phyloP scores from a whole-genome alignment of 2,888 invertebrate species.

The Melangyna quadrimaculata region DNA sequence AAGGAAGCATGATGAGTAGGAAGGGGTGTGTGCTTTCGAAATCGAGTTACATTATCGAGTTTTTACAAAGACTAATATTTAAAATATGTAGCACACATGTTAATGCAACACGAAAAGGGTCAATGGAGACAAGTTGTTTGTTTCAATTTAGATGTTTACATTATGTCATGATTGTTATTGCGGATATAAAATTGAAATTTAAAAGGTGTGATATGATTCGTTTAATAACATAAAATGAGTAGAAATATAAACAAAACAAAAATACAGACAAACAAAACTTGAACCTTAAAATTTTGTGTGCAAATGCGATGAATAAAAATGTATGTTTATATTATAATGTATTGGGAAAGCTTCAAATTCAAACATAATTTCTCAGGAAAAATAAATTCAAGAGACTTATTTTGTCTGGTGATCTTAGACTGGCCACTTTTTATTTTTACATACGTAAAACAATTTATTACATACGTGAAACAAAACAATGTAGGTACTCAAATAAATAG shows the following conservation, averaged over 20 bases:
- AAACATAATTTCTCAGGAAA: neutral
- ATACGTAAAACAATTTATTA: no score
- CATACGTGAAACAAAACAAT: no score
- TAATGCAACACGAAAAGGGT: conserved; percentile 9
- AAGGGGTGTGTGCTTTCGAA: conserved; percentile 35
- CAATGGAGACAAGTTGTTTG: neutral
- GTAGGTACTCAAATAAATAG: no score
- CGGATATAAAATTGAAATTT: neutral
- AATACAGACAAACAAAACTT: neutral
- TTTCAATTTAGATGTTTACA: neutral
- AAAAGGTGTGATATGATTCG: neutral
- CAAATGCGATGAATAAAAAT: conserved; percentile 10
- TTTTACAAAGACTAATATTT: conserved; percentile 41
- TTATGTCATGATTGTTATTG: conserved; percentile 15
- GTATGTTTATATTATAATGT: neutral
- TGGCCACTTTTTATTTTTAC: neutral
- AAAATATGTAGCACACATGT: conserved; percentile 2
- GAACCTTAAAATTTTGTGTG: neutral
- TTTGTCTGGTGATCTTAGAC: neutral
- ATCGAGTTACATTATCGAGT: conserved; percentile 67
- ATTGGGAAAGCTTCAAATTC: neutral
- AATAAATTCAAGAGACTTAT: neutral
- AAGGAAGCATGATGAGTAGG: conserved; percentile 35
- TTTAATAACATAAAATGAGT: conserved; percentile 4
- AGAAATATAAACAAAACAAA: conserved; percentile 6